Conservation (phyloP, 2,113 vertebrate genomes). For the Toxotes chatareus region DNA sequence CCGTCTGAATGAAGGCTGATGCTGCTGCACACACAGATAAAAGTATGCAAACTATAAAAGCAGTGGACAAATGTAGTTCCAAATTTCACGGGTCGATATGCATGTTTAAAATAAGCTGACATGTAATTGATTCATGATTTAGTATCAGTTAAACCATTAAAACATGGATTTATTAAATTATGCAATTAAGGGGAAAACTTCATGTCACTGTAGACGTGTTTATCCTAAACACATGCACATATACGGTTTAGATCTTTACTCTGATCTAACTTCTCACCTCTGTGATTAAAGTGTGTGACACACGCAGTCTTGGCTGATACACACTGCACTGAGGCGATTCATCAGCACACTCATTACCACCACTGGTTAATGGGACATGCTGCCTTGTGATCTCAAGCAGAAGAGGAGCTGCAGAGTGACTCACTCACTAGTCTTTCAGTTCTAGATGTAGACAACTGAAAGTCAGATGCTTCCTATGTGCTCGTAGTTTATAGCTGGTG, state of each 20-base stretch:
- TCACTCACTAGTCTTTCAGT: neutral
- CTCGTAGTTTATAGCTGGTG: neutral
- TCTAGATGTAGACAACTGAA: neutral
- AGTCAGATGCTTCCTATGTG: neutral
- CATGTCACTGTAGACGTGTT: no score
- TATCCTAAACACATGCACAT: neutral
- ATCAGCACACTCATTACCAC: neutral
- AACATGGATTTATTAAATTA: neutral
- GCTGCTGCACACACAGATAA: neutral
- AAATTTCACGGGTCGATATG: neutral
- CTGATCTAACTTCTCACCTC: no score
- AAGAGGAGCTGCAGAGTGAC: neutral
- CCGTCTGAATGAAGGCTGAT: neutral
- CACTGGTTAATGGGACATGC: neutral
- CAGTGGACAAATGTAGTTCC: neutral
- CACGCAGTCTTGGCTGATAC: neutral
- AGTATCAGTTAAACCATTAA: neutral
- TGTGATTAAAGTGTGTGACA: no score
- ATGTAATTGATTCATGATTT: neutral
- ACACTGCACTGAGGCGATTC: neutral
- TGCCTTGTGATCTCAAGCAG: no score
- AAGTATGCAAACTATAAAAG: neutral
- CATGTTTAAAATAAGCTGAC: neutral
- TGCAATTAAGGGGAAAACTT: neutral
- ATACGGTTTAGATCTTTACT: no score